phyloP scores from a whole-genome alignment of 1,140 invertebrate genomes.

The Papilio polyxenes region DNA sequence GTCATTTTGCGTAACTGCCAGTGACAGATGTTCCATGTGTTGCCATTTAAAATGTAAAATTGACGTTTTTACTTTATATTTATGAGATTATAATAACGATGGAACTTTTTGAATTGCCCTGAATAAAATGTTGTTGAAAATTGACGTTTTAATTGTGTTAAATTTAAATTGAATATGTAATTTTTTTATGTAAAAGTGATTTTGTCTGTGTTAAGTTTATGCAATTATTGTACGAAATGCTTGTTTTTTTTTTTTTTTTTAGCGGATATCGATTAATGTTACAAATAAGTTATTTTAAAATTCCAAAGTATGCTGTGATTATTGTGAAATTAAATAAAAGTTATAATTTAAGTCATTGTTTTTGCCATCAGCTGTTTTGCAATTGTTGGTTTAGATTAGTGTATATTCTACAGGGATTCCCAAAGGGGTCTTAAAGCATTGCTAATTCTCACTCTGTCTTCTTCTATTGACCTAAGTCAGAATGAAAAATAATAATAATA shows the following conservation, averaged over 20 bases:
- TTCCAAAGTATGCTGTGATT: conserved; percentile 50
- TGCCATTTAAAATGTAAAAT: background rate
- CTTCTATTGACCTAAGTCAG: no score
- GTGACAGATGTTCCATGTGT: background rate
- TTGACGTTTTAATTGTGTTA: background rate
- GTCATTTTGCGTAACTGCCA: background rate
- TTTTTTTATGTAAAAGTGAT: background rate
- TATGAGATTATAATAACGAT: background rate
- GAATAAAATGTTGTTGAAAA: background rate
- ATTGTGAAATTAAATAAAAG: conserved; percentile 29
- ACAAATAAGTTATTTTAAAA: conserved; percentile 23
- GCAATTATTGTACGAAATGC: background rate
- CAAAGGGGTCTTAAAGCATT: no score
- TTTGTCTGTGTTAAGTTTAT: background rate
- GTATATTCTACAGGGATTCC: conserved; percentile 17
- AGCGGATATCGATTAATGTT: background rate
- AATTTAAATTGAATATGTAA: background rate
- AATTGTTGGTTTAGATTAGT: conserved; percentile 21
- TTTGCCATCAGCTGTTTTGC: conserved; percentile 28
- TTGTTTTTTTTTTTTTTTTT: no score
- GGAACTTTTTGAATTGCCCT: background rate
- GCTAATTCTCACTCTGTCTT: no score
- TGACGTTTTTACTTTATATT: background rate
- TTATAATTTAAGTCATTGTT: background rate
- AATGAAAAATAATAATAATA: no score